Evolutionary conservation across 2,888 invertebrate species (phyloP), one percentile per base, ranked within the genome.

Genomic region (Heliconius erato): DNA sequence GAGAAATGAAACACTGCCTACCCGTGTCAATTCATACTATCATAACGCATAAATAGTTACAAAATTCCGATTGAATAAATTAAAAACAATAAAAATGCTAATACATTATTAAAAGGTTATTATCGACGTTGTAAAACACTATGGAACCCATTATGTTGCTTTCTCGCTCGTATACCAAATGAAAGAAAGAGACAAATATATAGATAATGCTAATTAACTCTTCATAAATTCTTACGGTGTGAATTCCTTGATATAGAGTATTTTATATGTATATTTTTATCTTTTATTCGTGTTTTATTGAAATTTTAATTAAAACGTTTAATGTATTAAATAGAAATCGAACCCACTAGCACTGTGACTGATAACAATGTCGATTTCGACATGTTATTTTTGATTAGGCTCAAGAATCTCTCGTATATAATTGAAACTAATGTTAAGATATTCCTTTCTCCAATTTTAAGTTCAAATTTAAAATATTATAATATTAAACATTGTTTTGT

Each of bases 101-200:
- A 76, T 76, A 40, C 40, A 63, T 63, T 35, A 76, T 76, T 63
- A 63, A 76, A 76, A 76, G 19, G n/a, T 76, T 76, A 76, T 76
- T 76, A 76, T 63, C 76, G 4, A 76, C 35, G 63, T 76, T 63
- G 63, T 76, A 76, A 76, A 76, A 76, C 76, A 63, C 63, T 76
- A 76, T 76, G 76, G 16, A 35, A 63, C 63, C 63, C 59, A 40
- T 40, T 28, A 16, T 44, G 9, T 28, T 26, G 32, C 71, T 63
- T 40, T 85, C 86, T 74, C 85, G 82, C 59, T 86, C 83, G 26
- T 69, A 26, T 49, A 3, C 0, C 1, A 54, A 49, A 67, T 0
- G 82, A 44, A 1, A 59, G 68, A 86, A 40, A 49, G 82, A 19
- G 84, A 85, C 32, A 28, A 23, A 72, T 59, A 14, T n/a, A 59